phyloP scores from a whole-genome alignment of 2,113 vertebrate genomes.

The Emberiza fucata region DNA sequence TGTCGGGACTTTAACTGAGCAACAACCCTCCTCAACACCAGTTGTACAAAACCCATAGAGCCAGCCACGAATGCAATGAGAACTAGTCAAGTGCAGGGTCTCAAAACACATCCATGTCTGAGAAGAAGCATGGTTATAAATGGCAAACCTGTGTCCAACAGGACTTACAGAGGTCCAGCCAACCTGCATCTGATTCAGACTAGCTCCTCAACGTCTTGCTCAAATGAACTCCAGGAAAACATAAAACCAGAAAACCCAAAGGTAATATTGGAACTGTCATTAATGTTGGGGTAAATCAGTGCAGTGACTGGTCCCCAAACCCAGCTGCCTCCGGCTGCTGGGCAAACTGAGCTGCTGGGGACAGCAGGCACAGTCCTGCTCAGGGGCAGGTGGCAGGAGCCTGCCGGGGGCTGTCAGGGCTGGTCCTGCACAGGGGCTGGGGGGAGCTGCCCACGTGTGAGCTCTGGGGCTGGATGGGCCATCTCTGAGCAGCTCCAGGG shows the following conservation, averaged over 20 bases:
- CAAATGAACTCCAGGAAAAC: neutral
- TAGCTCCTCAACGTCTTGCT: neutral
- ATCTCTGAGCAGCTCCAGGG: rapidly evolving
- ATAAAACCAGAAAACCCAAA: neutral
- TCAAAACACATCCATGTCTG: neutral
- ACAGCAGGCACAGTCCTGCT: neutral
- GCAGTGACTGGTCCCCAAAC: neutral
- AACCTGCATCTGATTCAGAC: neutral
- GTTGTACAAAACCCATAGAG: neutral
- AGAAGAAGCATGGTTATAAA: neutral
- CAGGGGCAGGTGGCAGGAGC: neutral
- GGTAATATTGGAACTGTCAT: neutral
- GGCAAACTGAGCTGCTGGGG: neutral
- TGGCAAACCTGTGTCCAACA: neutral
- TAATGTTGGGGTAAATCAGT: no score
- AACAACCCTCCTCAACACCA: neutral
- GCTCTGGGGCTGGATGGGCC: neutral
- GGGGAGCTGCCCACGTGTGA: neutral
- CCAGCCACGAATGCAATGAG: neutral
- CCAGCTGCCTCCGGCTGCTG: rapidly evolving
- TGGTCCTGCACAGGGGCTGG: neutral
- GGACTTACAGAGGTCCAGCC: neutral
- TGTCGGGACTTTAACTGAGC: neutral
- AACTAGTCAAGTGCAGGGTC: neutral
- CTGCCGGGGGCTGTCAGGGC: neutral